Percentiles rank a stretch among this genome's conserved stretches.
These are phyloP conservation scores for Ceramica pisi DNA, from an alignment of 2,888 invertebrate genomes.

Conservation along the genomic window DNA sequence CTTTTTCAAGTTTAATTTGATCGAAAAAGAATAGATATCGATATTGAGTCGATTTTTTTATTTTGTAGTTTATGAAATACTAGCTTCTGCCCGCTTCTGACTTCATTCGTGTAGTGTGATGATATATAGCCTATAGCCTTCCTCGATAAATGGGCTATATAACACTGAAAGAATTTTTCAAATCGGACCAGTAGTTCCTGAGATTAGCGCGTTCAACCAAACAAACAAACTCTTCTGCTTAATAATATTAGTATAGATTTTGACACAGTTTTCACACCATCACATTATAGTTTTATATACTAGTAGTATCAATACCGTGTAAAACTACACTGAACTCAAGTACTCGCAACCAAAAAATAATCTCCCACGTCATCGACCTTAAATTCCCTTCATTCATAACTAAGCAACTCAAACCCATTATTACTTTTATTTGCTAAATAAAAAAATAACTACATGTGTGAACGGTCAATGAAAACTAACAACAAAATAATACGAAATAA, in stretches of 20 bases:
- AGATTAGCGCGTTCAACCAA: no score
- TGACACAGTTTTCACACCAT: not conserved
- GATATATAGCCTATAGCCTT: no score
- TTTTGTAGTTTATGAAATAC: no score
- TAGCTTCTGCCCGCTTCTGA: no score
- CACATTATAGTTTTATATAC: not conserved
- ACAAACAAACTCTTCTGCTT: no score
- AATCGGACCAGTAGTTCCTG: no score
- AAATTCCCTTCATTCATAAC: constrained; percentile 13
- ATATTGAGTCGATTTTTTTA: not conserved
- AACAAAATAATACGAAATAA: constrained; percentile 42
- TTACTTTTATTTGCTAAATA: constrained; percentile 44
- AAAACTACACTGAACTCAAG: no score
- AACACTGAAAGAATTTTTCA: no score
- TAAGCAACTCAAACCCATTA: constrained; percentile 36
- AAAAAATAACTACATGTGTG: constrained; percentile 44
- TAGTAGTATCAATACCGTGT: not conserved
- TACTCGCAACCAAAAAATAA: not conserved
- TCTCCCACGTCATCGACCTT: not conserved
- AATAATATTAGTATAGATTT: no score
- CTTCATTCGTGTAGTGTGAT: no score
- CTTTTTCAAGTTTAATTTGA: constrained; percentile 11
- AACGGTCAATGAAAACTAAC: constrained; percentile 43
- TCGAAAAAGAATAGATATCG: not conserved
- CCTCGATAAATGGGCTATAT: no score